These are phyloP conservation scores for Phalacrocorax aristotelis DNA, from an alignment of 2,113 vertebrate genomes.

Conservation along the genomic window DNA sequence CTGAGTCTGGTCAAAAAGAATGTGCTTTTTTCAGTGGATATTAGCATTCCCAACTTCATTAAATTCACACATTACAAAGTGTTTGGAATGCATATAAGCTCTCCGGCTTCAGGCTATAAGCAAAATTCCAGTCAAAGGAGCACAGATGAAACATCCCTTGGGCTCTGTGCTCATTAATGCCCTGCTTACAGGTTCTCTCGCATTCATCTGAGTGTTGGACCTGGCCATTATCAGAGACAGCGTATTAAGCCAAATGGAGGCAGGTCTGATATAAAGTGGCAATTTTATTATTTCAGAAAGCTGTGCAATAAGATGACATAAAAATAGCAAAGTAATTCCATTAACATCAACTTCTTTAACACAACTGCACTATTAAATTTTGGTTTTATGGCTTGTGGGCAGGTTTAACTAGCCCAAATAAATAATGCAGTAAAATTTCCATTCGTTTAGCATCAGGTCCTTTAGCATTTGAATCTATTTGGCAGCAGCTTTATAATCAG, in stretches of 20 bases:
- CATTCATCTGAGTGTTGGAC: neutral
- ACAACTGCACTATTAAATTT: conserved; percentile 5
- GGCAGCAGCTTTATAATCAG: conserved; percentile 37
- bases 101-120: neutral
- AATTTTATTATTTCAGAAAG: conserved; percentile 15
- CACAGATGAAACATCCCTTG: neutral
- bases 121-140: conserved; percentile 1
- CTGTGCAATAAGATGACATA: neutral
- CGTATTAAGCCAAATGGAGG: neutral
- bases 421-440: conserved; percentile 54
- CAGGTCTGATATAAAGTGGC: neutral
- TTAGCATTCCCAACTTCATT: conserved; percentile 5
- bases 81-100: neutral
- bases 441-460: neutral
- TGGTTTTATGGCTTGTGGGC: conserved; percentile 35
- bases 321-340: neutral
- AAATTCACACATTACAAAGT: neutral
- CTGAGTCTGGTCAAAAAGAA: neutral
- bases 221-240: neutral
- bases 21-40: neutral
- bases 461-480: conserved; percentile 33
- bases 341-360: conserved; percentile 23
- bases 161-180: neutral
- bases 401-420: conserved; percentile 44
- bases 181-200: neutral